Evolutionary conservation across 2,888 invertebrate genomes (phyloP), one percentile per base, ranked within the genome.

Genomic region (Standfussiana lucernea): DNA sequence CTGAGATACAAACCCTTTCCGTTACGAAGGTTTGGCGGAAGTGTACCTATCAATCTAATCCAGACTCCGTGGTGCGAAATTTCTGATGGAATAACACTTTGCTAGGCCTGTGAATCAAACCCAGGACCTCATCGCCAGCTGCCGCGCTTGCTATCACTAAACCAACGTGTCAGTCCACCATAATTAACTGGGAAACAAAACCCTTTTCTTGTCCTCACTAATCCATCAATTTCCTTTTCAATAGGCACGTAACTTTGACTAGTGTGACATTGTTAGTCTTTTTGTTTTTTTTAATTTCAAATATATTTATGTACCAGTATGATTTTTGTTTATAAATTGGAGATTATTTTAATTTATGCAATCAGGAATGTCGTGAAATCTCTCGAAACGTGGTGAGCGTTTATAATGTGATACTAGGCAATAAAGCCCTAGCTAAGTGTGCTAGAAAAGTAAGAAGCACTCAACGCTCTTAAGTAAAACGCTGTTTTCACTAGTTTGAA

Each of bases 381-480:
- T 47, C 0, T 35, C 2, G 1, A 28, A 35, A 40, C 18, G 3
- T 85, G 81, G 85, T 53, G n/a, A 56, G 18, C 77, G 56, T 79
- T 77, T 70, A 83, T 68, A 83, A 79, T 85, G 86, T 78, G 78
- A 86, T 88, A 84, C 79, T 80, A 78, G 80, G 81, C 80, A 85
- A 89, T 89, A 88, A 88, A 86, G 83, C 82, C 76, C 40, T 75
- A 59, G 75, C 75, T 84, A 80, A 88, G 89, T 85, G 86, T 86
- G 81, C 74, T 71, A 82, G 82, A 73, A 81, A 84, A 82, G 84
- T 82, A 87, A 87, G 82, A 82, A 79, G 82, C 82, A 82, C 86
- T 84, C 82, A 73, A 82, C 42, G 82, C 82, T 89, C 79, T 86
- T 72, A 86, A 84, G 79, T 83, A 80, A 79, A 84, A 84, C 82